These are phyloP conservation scores for Amblyraja radiata DNA, from an alignment of 2,797 vertebrate species.

Conservation along the genomic window DNA sequence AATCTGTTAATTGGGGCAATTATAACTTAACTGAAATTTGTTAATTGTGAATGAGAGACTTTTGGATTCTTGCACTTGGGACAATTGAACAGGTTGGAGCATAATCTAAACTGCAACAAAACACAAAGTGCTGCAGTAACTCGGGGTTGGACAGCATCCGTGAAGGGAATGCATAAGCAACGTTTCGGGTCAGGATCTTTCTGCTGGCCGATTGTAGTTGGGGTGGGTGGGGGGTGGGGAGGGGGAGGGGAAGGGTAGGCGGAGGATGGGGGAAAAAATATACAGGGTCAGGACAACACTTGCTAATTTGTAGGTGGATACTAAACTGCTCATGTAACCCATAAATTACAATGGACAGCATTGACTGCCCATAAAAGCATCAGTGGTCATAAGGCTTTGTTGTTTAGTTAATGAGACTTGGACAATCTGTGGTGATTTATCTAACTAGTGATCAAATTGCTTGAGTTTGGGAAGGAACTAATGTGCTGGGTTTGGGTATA, in stretches of 20 bases:
- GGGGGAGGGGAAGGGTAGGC: too few species aligned
- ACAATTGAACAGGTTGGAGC: not conserved
- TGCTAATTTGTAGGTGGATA: not conserved
- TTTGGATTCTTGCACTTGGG: not conserved
- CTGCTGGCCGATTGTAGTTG: too few species aligned
- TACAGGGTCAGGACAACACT: too few species aligned
- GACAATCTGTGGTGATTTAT: not conserved
- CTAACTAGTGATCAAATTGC: not conserved
- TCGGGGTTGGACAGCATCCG: too few species aligned
- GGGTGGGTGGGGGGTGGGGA: too few species aligned
- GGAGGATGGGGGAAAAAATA: too few species aligned
- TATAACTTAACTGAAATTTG: conserved; percentile 5
- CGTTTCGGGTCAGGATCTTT: too few species aligned
- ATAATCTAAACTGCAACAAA: not conserved
- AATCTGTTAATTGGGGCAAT: not conserved
- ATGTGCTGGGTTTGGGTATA: not conserved
- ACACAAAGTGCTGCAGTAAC: too few species aligned
- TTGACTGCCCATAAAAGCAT: not conserved
- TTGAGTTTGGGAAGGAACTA: not conserved
- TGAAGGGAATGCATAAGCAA: too few species aligned
- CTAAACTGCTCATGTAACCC: not conserved
- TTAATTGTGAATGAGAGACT: not conserved
- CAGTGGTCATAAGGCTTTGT: not conserved
- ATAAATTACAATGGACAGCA: not conserved
- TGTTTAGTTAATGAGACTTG: not conserved